Base-by-base conservation (phyloP, 2,113 vertebrate genomes). In the Mustela lutreola region DNA sequence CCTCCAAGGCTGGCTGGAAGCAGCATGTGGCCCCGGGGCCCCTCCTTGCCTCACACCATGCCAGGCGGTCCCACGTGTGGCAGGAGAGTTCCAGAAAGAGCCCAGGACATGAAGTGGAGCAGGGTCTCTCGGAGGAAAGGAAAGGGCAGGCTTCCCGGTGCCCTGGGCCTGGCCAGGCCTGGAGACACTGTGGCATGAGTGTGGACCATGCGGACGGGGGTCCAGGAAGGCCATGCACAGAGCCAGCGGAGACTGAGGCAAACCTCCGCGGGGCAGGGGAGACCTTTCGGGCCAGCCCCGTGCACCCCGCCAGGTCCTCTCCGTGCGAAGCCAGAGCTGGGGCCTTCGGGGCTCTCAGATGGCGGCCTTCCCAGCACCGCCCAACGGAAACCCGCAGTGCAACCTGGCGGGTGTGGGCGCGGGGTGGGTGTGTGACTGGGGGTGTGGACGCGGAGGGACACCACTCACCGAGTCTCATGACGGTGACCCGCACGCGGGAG, bases 401-500 rank as follows among this genome's bases (percentile, higher is more conserved):
- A 1, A 1, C 16, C 7, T 1, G 67, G 67, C 65, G 7, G 65
- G 63, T 1, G 12, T 31, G 28, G 12, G 11, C 11, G 11, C 11
- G 11, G 16, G 31, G 33, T 16, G 8, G 15, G 19, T 10, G n/a
- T 36, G 67, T 8, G 58, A 58, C 58, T 3, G 33, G 65, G 12
- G 5, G 26, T 18, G 26, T 16, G 24, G 24, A 22, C 3, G 9
- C 22, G 9, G 22, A 62, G 60, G 60, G 60, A 62, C 60, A 1
- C 10, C 62, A 15, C 97, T 88, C 82, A 98, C 98, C 97, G 0
- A 87, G 97, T 75, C 96, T 97, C 94, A 97, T 65, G 84, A 99
- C 99, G 4, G 95, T 97, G 65, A 99, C 98, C 60, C 96, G 97
- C 21, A 99, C 99, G 84, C 98, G 97, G 1, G 99, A 99, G 0